Conservation (phyloP, 2,113 vertebrate genomes). For the Hippocampus mohnikei region DNA sequence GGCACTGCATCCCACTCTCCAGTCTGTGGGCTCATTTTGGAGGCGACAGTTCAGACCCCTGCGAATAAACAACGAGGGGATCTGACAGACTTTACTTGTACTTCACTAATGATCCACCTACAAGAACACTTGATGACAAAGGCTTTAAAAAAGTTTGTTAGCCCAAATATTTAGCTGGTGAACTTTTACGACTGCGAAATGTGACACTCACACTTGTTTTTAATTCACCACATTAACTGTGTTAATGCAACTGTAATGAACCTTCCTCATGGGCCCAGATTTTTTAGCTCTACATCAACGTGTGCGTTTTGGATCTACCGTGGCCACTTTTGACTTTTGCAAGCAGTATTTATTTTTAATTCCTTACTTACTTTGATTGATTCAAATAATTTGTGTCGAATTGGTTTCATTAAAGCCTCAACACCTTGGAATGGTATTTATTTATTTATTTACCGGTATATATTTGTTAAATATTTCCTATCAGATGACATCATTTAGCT, state of each 20-base stretch:
- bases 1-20: constrained; percentile 30
- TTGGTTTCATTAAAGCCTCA: not conserved
- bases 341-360: not conserved
- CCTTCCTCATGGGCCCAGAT: no score
- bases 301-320: no score
- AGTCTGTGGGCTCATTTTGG: constrained; percentile 38
- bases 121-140: constrained; percentile 38
- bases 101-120: constrained; percentile 51
- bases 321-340: no score
- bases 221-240: not conserved
- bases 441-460: no score
- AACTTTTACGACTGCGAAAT: not conserved
- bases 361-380: not conserved
- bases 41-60: constrained; percentile 25
- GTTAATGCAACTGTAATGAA: no score
- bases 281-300: no score
- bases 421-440: not conserved
- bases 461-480: no score
- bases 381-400: not conserved
- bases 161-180: constrained; percentile 9
- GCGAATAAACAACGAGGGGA: constrained; percentile 70
- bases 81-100: constrained; percentile 27
- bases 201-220: not conserved
- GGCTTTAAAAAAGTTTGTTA: constrained; percentile 37
- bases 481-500: no score